Evolutionary conservation across 2,113 vertebrate species (phyloP).

Genomic region (Melanerpes aurifrons): DNA sequence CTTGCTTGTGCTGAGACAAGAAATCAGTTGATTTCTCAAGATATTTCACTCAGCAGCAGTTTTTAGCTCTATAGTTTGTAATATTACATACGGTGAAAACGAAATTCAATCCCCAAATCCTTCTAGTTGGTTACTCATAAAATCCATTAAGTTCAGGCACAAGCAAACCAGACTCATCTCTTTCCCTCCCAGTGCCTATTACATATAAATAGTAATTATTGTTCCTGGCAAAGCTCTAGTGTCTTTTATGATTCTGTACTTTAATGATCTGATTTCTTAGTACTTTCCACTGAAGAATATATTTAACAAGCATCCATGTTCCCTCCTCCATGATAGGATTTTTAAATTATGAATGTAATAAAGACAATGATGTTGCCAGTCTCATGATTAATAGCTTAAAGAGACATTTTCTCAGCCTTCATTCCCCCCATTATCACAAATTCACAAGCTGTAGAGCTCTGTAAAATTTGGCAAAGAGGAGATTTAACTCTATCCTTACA

Average conservation of each 20-base stretch:
- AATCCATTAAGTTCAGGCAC: conserved; percentile 61
- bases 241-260: conserved; percentile 60
- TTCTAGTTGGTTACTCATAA: conserved; percentile 62
- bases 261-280: conserved; percentile 69
- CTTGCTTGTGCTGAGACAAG: conserved; percentile 7
- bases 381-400: conserved; percentile 64
- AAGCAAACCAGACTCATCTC: conserved; percentile 60
- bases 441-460: conserved; percentile 40
- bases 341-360: conserved; percentile 72
- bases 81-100: conserved; percentile 58
- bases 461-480: conserved; percentile 14
- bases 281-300: conserved; percentile 55
- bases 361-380: conserved; percentile 68
- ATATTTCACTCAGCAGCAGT: conserved; percentile 54
- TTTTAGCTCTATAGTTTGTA: conserved; percentile 43
- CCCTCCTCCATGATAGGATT: conserved; percentile 66
- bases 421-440: conserved; percentile 55
- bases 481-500: conserved; percentile 57
- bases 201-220: conserved; percentile 72
- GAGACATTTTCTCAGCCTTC: conserved; percentile 47
- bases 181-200: conserved; percentile 52
- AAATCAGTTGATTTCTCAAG: conserved; percentile 74
- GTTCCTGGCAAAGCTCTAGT: conserved; percentile 63
- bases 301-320: conserved; percentile 66
- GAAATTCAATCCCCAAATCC: conserved; percentile 59